Base-by-base conservation (phyloP, 2,888 invertebrate species). In the Euspilapteryx auroguttella region DNA sequence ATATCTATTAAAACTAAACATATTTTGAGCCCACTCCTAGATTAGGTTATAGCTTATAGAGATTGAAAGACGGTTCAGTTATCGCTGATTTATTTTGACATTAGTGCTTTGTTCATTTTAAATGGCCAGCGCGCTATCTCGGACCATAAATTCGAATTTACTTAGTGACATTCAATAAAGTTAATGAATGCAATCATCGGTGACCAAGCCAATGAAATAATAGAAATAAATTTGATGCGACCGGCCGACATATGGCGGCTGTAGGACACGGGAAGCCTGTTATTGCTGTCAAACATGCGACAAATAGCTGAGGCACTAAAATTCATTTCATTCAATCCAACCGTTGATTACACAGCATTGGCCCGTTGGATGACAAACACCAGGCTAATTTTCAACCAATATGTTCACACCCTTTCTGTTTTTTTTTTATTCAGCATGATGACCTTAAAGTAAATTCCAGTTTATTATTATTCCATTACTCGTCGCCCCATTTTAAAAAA, bases 261-360 rank as follows among this genome's bases (percentile, higher is more conserved):
- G 49, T 66, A 65, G 68, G 64, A 69, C 63, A 57, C 56, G 53
- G 49, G 55, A 62, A 65, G 71, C 73, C 73, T 63, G 73, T 73
- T 71, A 75, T 73, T 73, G 73, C 66, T 63, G 71, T 64, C 73
- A 68, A 73, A 68, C 75, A 75, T 75, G 73, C 75, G 73, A 75
- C 64, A 69, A 65, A 69, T 64, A 69, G 61, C 62, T 68, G 58
- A 55, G 55, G 45, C 52, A 40, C 44, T 42, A 52, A 55, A 59
- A 51, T 64, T 58, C 52, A 66, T 62, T 68, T 61, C 56, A 62
- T 63, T 66, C 57, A 55, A 59, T 61, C 61, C 59, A 49, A 47
- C 50, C 63, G 55, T 64, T 75, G 71, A 75, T 75, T 75, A 73
- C 58, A 66, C 62, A 64, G 68, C 56, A 69, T 65, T 66, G 73